Evolutionary conservation across 2,888 invertebrate genomes (phyloP).

Genomic region (Patella depressa): DNA sequence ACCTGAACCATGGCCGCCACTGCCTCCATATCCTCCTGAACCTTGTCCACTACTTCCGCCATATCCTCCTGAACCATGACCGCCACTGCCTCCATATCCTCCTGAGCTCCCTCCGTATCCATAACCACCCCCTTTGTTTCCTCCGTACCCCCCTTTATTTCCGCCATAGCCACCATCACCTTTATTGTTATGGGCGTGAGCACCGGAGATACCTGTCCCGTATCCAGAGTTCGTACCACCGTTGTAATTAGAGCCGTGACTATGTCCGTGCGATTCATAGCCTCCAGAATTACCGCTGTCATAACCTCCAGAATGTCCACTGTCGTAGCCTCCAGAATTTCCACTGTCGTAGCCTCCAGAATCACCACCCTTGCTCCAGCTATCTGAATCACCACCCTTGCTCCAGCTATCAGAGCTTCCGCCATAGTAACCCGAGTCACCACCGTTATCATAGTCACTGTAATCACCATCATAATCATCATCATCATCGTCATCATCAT

Average conservation of each 20-base stretch:
- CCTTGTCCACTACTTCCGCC: neutral
- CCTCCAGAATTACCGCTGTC: conserved; percentile 8
- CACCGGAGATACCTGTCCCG: neutral
- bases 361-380: neutral
- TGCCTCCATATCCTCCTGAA: neutral
- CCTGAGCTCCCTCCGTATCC: conserved; percentile 18
- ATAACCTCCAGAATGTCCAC: neutral
- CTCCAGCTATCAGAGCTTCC: neutral
- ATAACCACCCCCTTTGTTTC: conserved; percentile 7
- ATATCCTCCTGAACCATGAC: conserved; percentile 11
- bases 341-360: neutral
- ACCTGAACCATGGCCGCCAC: conserved; percentile 1
- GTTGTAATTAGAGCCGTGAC: neutral
- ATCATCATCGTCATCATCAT: conserved; percentile 13
- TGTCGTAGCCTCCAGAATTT: neutral
- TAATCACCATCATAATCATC: conserved; percentile 15
- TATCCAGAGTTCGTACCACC: neutral
- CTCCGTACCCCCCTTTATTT: conserved; percentile 11
- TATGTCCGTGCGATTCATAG: neutral
- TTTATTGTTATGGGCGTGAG: no score
- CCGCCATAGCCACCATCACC: conserved; percentile 13
- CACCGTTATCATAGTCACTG: conserved; percentile 6
- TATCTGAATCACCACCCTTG: neutral
- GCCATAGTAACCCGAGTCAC: neutral
- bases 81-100: conserved; percentile 5